A percentile compares a stretch with the other conserved stretches of the same genome.
These are phyloP conservation scores for Cataglyphis cursor DNA, from an alignment of 2,888 invertebrate species.

Conservation along the genomic window DNA sequence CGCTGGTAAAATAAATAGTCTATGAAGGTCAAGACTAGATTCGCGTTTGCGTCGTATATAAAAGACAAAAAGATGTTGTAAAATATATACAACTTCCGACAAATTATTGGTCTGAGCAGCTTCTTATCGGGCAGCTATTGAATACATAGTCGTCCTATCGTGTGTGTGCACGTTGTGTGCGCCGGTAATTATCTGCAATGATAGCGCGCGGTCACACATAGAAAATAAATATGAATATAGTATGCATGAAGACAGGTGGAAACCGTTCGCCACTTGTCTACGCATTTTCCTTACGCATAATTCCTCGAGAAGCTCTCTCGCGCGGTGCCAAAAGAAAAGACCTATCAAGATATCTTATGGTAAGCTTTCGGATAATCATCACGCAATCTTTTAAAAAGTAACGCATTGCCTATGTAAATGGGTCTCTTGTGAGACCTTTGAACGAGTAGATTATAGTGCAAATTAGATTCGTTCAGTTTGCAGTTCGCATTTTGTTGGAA, in stretches of 20 bases:
- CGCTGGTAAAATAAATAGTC: constrained; percentile 21
- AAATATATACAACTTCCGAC: constrained; percentile 54
- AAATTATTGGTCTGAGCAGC: constrained; percentile 72
- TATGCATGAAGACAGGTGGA: constrained; percentile 81
- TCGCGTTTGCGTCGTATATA: constrained; percentile 36
- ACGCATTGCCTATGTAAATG: constrained; percentile 40
- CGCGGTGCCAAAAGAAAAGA: background rate
- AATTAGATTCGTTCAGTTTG: constrained; percentile 34
- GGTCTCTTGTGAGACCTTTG: constrained; percentile 27
- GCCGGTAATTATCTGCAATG: constrained; percentile 81
- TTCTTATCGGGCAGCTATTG: constrained; percentile 79
- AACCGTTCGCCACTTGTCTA: constrained; percentile 66
- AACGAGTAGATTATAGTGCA: constrained; percentile 35
- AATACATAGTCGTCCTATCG: constrained; percentile 80
- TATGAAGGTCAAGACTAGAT: constrained; percentile 47
- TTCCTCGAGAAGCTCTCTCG: constrained; percentile 22
- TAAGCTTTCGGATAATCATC: constrained; percentile 1
- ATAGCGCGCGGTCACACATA: constrained; percentile 75
- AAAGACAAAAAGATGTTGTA: constrained; percentile 39
- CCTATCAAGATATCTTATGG: background rate
- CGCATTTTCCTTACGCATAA: constrained; percentile 39
- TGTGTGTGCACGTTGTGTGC: constrained; percentile 77
- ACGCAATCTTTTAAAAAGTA: background rate
- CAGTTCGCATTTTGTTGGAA: constrained; percentile 12
- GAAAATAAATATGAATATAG: constrained; percentile 81